A percentile compares a stretch with the other conserved stretches of the same genome.
phyloP scores from a whole-genome alignment of 2,888 invertebrate genomes.

The Papilio gigon region DNA sequence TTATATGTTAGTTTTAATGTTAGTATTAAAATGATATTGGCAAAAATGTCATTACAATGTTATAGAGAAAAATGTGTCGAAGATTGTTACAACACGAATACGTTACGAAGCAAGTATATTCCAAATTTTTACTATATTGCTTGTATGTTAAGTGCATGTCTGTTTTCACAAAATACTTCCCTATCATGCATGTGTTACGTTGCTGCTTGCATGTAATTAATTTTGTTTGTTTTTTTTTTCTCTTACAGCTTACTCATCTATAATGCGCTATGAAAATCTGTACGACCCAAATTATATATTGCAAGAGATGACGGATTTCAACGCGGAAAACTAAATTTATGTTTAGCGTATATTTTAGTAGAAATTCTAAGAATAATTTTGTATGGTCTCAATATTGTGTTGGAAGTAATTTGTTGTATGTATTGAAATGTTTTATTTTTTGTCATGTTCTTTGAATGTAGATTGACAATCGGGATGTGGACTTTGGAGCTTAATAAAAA shows the following conservation, averaged over 20 bases:
- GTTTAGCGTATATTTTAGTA: conserved; percentile 1
- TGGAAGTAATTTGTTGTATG: neutral
- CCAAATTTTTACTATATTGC: conserved; percentile 49
- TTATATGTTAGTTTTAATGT: neutral
- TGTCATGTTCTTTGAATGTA: too few species aligned
- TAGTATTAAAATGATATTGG: neutral
- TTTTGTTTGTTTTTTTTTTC: conserved; percentile 52
- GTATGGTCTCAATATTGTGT: neutral
- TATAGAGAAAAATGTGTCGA: neutral
- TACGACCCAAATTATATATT: conserved; percentile 86
- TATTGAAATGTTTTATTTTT: too few species aligned
- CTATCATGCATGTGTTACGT: conserved; percentile 39
- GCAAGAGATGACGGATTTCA: conserved; percentile 61
- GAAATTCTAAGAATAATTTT: neutral
- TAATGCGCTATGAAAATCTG: conserved; percentile 85
- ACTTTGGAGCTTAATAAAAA: too few species aligned
- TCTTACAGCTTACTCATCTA: conserved; percentile 63
- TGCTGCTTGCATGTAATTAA: conserved; percentile 47
- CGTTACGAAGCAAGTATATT: conserved; percentile 56
- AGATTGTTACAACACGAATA: neutral
- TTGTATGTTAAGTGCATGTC: conserved; percentile 16
- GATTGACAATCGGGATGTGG: too few species aligned
- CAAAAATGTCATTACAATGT: neutral
- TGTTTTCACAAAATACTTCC: conserved; percentile 13
- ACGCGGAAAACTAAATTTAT: conserved; percentile 15